Base-by-base conservation (phyloP, 2,113 vertebrate genomes). In the Maccullochella peelii region DNA sequence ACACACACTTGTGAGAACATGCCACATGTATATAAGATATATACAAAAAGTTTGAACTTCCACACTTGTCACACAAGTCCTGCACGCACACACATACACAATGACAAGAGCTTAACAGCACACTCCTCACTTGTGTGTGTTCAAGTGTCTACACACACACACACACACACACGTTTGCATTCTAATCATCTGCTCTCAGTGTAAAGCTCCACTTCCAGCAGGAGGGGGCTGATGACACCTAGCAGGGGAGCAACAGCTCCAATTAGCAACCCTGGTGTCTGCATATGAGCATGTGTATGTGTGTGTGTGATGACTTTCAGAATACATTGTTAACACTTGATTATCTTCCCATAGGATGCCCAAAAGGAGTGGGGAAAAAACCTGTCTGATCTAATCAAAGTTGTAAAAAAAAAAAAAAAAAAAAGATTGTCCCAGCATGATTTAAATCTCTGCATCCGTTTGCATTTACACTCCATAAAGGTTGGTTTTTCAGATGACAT, bases 221-320 rank as follows among this genome's bases (percentile, higher is more conserved):
- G 91, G 91, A 94, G 92, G 94, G 88, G 90, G 93, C 84, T 95
- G 94, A 95, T 95, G 93, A 94, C 94, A 94, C 94, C 90, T 91
- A 90, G 92, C 92, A 94, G 93, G 91, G 91, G 92, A 92, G 89
- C 92, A 90, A 91, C 91, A 90, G 89, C 93, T 92, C 92, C 93
- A 94, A 94, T 94, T 94, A 95, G 85, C 92, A 92, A 82, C 90
- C 86, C 85, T 83, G 86, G 84, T 88, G 93, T 92, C 77, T 85
- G 83, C 50, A 50, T 88, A 52, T 72, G 83, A 80, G 80, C 50
- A n/a, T 73, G 86, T 55, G 67, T 81, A 40, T 55, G 76, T 82
- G 61, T 76, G 73, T 81, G 73, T 81, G 76, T 70, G 66, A 81
- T 73, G 74, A 79, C 65, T 89, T 82, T 80, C 73, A 73, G 81